phyloP scores from a whole-genome alignment of 2,888 invertebrate species.

The Drosophila limbata region DNA sequence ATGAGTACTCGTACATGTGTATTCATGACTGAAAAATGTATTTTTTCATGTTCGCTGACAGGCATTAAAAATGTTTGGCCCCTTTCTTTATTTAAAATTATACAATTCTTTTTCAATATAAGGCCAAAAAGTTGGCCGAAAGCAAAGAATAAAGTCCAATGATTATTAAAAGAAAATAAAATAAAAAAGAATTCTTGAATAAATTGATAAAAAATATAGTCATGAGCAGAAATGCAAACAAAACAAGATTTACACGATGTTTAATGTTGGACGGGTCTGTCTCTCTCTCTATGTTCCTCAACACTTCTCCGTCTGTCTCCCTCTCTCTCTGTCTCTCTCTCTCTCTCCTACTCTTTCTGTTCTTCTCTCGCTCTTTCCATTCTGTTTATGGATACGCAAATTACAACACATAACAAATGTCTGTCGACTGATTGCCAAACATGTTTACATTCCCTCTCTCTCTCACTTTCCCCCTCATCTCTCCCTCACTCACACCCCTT shows the following conservation, averaged over 20 bases:
- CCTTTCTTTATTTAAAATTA: constrained; percentile 22
- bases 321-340: not conserved
- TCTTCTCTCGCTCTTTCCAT: not conserved
- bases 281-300: not conserved
- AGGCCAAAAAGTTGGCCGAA: constrained; percentile 7
- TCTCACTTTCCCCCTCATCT: not conserved
- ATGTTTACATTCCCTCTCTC: constrained; percentile 13
- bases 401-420: constrained; percentile 79
- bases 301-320: too few relatives aligned
- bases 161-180: constrained; percentile 20
- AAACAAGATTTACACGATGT: constrained; percentile 71
- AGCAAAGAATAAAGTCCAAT: constrained; percentile 18
- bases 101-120: constrained; percentile 29
- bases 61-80: constrained; percentile 40
- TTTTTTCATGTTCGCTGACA: constrained; percentile 42
- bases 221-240: constrained; percentile 39
- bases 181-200: constrained; percentile 35
- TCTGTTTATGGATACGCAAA: constrained; percentile 63
- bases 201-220: constrained; percentile 48
- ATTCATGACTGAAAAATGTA: constrained; percentile 44
- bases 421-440: constrained; percentile 74
- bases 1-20: not conserved
- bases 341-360: not conserved
- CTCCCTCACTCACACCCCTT: not conserved
- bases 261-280: constrained; percentile 55